Evolutionary conservation across 2,113 vertebrate species (phyloP), one percentile per base, ranked within the genome.

Genomic region (Scalopus aquaticus): DNA sequence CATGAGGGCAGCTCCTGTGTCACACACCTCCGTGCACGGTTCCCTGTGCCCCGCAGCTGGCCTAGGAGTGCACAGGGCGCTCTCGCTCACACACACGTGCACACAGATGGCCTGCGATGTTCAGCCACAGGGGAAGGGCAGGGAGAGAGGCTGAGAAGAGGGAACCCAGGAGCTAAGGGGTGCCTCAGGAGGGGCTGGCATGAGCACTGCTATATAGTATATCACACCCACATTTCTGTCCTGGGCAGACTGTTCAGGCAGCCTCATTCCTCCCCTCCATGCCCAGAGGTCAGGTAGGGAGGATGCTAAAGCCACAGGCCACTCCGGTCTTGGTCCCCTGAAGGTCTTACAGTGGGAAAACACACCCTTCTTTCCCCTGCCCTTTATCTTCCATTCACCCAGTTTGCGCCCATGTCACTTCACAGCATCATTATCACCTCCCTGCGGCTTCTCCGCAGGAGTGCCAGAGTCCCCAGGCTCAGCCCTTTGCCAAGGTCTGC

Each of bases 1-100:
- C 62, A 12, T 0, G 28, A 79, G 39, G 12, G 12, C 15, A 28
- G 77, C 67, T 32, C 15, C 54, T 37, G 13, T 0, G 12, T 24
- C 24, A 1, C n/a, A 60, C 22, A 44, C 42, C n/a, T 77, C 7
- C 28, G 8, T 4, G 35, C 16, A 70, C 0, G 0, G 13, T 44
- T n/a, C 35, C 11, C 28, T 0, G 0, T 5, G 32, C 6, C 54
- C 26, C 1, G 0, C 15, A n/a, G n/a, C n/a, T n/a, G 8, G 1
- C 16, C 22, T 49, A 51, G 51, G 1, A 26, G 42, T 28, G 8
- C 19, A 9, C 42, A 67, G 9, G 0, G 13, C n/a, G 35, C 42
- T 11, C 20, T 5, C 13, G n/a, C 42, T 6, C 9, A 30, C 24
- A 16, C 1, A 2, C 26, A 37, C 1, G 37, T 4, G 32, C 30